phyloP scores from a whole-genome alignment of 2,113 vertebrate species.

The Coryphaenoides rupestris region DNA sequence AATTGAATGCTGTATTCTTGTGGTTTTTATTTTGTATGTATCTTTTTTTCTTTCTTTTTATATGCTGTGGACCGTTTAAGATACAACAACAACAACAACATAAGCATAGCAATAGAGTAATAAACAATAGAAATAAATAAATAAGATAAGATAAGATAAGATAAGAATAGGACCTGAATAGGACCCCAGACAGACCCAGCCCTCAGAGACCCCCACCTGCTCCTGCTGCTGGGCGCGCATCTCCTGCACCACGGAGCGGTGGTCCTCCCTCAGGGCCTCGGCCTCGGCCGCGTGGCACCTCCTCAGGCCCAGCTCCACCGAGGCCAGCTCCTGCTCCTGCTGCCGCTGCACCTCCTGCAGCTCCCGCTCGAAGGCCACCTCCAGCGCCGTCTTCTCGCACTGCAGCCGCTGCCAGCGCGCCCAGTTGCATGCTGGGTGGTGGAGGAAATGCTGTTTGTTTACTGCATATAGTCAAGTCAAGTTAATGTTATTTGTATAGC shows the following conservation, averaged over 20 bases:
- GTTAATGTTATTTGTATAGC: too few relatives aligned
- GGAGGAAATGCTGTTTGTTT: neutral
- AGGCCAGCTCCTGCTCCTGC: conserved; percentile 82
- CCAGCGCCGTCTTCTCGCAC: conserved; percentile 84
- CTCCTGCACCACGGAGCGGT: conserved; percentile 83
- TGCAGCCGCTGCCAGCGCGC: conserved; percentile 79
- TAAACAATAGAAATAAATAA: too few relatives aligned
- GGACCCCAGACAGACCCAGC: too few relatives aligned
- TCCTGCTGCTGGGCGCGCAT: conserved; percentile 74
- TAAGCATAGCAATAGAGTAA: too few relatives aligned
- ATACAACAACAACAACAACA: too few relatives aligned
- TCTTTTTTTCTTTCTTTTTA: too few relatives aligned
- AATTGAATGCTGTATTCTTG: too few relatives aligned
- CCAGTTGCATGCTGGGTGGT: conserved; percentile 71
- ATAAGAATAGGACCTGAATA: too few relatives aligned
- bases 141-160: too few relatives aligned
- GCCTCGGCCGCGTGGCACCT: conserved; percentile 72
- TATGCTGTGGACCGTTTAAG: too few relatives aligned
- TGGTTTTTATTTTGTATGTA: too few relatives aligned
- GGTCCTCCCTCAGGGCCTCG: conserved; percentile 78
- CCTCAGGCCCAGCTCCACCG: conserved; percentile 78
- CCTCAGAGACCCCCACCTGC: conserved; percentile 55
- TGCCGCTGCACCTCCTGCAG: conserved; percentile 76
- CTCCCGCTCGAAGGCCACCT: conserved; percentile 80
- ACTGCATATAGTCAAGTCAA: too few relatives aligned